These are phyloP conservation scores for Heliopora coerulea DNA, from an alignment of 92 coral and sea anemone genomes.

Conservation along the genomic window DNA sequence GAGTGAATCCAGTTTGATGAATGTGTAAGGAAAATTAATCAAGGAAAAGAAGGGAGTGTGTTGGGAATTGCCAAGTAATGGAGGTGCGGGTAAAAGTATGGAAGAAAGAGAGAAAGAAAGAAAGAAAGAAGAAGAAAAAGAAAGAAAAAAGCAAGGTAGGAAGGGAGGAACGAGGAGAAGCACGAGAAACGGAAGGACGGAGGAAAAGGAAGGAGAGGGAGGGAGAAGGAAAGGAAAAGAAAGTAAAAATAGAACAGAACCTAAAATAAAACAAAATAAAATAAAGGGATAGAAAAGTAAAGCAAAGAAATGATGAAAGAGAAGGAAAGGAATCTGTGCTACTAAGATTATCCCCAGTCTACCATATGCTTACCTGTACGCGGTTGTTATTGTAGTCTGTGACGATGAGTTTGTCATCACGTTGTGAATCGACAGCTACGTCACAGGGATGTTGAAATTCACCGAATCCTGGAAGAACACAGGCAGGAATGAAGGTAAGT, in stretches of 20 bases:
- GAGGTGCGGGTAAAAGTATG: not conserved
- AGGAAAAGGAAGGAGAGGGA: not conserved
- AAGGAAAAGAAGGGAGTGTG: no score
- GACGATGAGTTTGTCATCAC: constrained; percentile 33
- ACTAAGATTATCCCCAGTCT: no score
- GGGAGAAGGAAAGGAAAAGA: not conserved
- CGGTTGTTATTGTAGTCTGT: constrained; percentile 34
- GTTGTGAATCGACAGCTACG: constrained; percentile 23
- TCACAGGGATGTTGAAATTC: constrained; percentile 39
- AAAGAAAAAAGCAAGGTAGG: not conserved
- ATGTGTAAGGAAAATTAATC: no score
- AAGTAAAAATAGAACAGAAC: no score
- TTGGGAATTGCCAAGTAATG: no score
- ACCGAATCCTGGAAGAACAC: constrained; percentile 14
- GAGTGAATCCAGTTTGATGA: no score
- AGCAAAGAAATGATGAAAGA: no score
- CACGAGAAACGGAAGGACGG: not conserved
- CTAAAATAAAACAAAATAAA: no score
- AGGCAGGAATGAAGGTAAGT: not conserved
- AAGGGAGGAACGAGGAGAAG: not conserved
- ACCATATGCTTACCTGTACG: constrained; percentile 15
- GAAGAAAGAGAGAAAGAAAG: not conserved
- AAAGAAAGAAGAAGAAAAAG: not conserved
- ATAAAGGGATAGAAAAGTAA: no score
- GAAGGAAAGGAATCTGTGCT: no score